These are phyloP conservation scores for Percina caprodes DNA, from an alignment of 2,113 vertebrate species.

Conservation along the genomic window DNA sequence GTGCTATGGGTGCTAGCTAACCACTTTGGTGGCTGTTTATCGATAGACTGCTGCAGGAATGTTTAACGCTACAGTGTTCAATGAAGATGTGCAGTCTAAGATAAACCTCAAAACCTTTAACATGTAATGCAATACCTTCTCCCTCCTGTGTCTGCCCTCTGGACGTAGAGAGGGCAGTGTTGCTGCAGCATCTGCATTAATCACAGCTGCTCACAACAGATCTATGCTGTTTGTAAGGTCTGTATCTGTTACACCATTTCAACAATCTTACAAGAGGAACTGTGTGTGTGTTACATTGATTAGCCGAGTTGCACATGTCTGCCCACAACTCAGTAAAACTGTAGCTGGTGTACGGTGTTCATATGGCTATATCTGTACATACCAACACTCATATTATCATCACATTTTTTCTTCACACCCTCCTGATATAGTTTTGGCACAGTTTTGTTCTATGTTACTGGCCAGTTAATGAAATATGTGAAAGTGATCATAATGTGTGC, in stretches of 20 bases:
- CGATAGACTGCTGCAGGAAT: too few species aligned
- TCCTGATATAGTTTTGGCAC: conserved; percentile 4
- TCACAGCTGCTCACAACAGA: conserved; percentile 22
- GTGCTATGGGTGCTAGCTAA: too few species aligned
- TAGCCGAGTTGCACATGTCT: conserved; percentile 2
- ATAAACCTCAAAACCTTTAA: conserved; percentile 22
- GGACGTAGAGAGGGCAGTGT: conserved; percentile 8
- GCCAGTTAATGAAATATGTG: conserved; percentile 25
- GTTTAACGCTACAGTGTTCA: too few species aligned
- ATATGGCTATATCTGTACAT: neutral
- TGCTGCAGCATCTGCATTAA: conserved; percentile 30
- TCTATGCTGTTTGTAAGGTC: conserved; percentile 33
- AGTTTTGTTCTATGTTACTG: neutral
- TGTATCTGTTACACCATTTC: conserved; percentile 10
- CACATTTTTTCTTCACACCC: neutral
- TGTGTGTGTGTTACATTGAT: conserved; percentile 24
- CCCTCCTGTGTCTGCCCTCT: conserved; percentile 2
- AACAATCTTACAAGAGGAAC: conserved; percentile 24
- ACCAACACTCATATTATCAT: neutral
- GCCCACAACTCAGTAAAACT: conserved; percentile 23
- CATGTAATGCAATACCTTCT: neutral
- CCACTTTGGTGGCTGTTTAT: too few species aligned
- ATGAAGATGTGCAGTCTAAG: neutral
- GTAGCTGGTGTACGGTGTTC: neutral
- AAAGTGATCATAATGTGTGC: conserved; percentile 30